Evolutionary conservation across 2,888 invertebrate genomes (phyloP).

Genomic region (Scotopteryx bipunctaria): DNA sequence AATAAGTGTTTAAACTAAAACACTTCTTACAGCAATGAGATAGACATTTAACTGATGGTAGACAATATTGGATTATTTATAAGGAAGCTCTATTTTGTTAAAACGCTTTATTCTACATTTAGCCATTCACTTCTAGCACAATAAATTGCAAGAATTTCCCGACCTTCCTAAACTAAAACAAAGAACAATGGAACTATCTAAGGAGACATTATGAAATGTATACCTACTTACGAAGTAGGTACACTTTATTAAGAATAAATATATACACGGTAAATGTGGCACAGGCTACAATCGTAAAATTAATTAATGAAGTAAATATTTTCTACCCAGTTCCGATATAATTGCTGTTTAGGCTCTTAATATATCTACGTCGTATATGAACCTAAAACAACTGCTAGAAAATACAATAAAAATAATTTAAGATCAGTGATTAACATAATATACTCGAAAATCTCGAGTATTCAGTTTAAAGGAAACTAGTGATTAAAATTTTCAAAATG

Average conservation of each 20-base stretch:
- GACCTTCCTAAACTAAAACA: conserved; percentile 49
- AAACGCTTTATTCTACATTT: conserved; percentile 52
- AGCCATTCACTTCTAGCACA: conserved; percentile 53
- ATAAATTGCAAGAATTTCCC: conserved; percentile 48
- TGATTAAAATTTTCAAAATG: no score
- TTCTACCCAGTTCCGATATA: conserved; percentile 22
- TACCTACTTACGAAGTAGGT: conserved; percentile 56
- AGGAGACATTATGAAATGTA: conserved; percentile 44
- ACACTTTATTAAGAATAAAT: conserved; percentile 42
- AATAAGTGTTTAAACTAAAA: conserved; percentile 5
- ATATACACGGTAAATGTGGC: conserved; percentile 75
- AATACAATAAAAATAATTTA: conserved; percentile 3
- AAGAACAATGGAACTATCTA: conserved; percentile 74
- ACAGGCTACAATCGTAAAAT: conserved; percentile 65
- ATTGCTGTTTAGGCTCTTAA: conserved; percentile 35
- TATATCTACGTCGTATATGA: conserved; percentile 28
- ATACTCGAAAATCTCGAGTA: no score
- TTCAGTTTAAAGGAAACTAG: no score
- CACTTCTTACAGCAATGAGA: conserved; percentile 1
- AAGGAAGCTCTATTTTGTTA: conserved; percentile 72
- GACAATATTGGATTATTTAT: conserved; percentile 60
- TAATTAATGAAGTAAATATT: conserved; percentile 21
- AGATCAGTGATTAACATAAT: no score
- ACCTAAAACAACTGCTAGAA: conserved; percentile 23
- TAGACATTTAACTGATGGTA: conserved; percentile 49